phyloP scores from a whole-genome alignment of 2,888 invertebrate species.

The Melieria crassipennis region DNA sequence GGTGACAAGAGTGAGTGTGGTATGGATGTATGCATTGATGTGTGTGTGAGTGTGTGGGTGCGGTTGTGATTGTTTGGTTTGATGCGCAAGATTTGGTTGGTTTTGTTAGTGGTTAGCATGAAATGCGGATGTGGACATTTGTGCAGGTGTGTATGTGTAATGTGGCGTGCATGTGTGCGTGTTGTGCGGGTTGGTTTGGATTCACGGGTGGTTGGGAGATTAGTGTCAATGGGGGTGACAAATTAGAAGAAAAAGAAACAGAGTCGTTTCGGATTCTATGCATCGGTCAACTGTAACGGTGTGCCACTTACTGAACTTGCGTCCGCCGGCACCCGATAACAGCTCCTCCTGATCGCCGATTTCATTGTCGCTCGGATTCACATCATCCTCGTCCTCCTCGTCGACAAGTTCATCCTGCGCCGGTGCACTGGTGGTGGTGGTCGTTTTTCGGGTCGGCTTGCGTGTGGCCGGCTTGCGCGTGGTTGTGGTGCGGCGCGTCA shows the following conservation, averaged over 20 bases:
- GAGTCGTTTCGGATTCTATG: constrained; percentile 54
- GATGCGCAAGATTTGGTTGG: constrained; percentile 2
- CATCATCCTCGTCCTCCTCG: constrained; percentile 60
- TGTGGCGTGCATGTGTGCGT: constrained; percentile 24
- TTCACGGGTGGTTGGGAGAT: constrained; percentile 25
- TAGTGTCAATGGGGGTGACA: constrained; percentile 43
- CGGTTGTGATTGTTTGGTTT: neutral
- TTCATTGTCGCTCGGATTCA: constrained; percentile 59
- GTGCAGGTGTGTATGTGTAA: constrained; percentile 7
- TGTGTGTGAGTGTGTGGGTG: neutral
- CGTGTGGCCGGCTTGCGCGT: constrained; percentile 64
- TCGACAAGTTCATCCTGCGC: constrained; percentile 57
- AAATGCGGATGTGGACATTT: neutral
- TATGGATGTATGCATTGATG: no score
- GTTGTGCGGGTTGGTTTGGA: constrained; percentile 21
- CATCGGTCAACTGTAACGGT: constrained; percentile 29
- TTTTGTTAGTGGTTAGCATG: constrained; percentile 7
- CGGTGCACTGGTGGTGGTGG: constrained; percentile 54
- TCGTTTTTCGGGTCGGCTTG: constrained; percentile 59
- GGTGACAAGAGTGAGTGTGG: no score
- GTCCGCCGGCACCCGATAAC: constrained; percentile 53
- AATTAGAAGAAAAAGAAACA: constrained; percentile 50
- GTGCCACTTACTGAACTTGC: constrained; percentile 63
- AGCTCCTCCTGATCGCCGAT: constrained; percentile 52
- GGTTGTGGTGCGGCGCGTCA: constrained; percentile 60